Evolutionary conservation across 2,888 invertebrate species (phyloP), one percentile per base, ranked within the genome.

Genomic region (Sericinus montela): DNA sequence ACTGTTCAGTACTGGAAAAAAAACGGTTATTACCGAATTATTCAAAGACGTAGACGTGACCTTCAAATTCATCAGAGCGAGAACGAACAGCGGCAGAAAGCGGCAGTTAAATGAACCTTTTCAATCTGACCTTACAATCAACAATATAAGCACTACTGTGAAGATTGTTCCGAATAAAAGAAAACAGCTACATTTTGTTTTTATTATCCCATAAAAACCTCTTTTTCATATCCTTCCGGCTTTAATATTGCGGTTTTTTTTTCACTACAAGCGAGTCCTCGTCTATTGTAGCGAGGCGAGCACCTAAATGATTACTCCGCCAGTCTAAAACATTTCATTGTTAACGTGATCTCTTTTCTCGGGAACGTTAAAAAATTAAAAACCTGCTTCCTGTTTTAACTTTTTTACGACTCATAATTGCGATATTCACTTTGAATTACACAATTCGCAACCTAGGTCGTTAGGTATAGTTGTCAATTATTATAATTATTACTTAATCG

Each of bases 101-200:
- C 34, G 45, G 36, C 45, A 41, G 50, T 45, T 40, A 50, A 41
- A 45, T 45, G 36, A 50, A 50, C 44, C 45, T 50, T 50, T 50
- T 45, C 45, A 50, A 45, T 50, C 40, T 45, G 45, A 45, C 45
- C 50, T 50, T 32, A 50, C 49, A 44, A 49, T 49, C 50, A 37
- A 45, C 45, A 50, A 50, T 41, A 41, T 41, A 41, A 40, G 29
- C 30, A 40, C 40, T 19, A 50, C 45, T 19, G 11, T 45, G 45
- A 36, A 45, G 39, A 50, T 49, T 49, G 34, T 44, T 36, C 35
- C 9, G 35, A 30, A 35, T 50, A 28, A 40, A 16, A 39, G 34
- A 35, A 49, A 45, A 49, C 40, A 45, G 45, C 41, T 41, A 41
- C 50, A 45, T 41, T 49, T 45, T 45, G 45, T 40, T 50, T 50